Conservation (phyloP, 1,140 invertebrate genomes). For the Hyles euphorbiae region DNA sequence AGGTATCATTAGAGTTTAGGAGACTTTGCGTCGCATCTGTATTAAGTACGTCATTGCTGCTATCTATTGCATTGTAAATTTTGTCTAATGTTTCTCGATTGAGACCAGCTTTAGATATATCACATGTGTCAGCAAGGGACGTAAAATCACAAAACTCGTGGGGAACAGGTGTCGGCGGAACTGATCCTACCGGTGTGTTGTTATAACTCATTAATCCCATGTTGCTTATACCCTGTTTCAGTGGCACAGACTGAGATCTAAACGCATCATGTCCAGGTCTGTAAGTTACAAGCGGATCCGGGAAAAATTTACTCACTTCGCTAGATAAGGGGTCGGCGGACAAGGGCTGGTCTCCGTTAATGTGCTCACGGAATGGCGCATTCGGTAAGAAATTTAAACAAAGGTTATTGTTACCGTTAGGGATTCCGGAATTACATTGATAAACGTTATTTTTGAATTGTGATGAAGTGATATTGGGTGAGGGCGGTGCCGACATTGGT, state of each 20-base stretch:
- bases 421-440: constrained; percentile 51
- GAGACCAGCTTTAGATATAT: constrained; percentile 71
- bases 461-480: constrained; percentile 69
- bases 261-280: constrained; percentile 59
- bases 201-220: constrained; percentile 64
- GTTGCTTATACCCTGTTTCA: constrained; percentile 76
- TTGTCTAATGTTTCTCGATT: constrained; percentile 72
- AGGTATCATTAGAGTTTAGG: constrained; percentile 41
- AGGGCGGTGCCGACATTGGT: constrained; percentile 77
- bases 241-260: constrained; percentile 85
- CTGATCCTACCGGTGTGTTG: constrained; percentile 79
- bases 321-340: constrained; percentile 69
- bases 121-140: constrained; percentile 73
- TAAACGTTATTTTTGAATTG: constrained; percentile 62
- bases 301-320: constrained; percentile 76
- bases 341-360: constrained; percentile 61
- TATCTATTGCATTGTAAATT: constrained; percentile 73
- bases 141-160: constrained; percentile 83
- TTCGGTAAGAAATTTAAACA: constrained; percentile 57
- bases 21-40: constrained; percentile 38
- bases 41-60: constrained; percentile 65
- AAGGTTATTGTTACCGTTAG: constrained; percentile 50
- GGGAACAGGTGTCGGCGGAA: constrained; percentile 82
- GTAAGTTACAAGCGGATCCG: constrained; percentile 53
- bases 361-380: constrained; percentile 41